Conservation (phyloP, 2,797 vertebrate genomes). For the Allobates femoralis region DNA sequence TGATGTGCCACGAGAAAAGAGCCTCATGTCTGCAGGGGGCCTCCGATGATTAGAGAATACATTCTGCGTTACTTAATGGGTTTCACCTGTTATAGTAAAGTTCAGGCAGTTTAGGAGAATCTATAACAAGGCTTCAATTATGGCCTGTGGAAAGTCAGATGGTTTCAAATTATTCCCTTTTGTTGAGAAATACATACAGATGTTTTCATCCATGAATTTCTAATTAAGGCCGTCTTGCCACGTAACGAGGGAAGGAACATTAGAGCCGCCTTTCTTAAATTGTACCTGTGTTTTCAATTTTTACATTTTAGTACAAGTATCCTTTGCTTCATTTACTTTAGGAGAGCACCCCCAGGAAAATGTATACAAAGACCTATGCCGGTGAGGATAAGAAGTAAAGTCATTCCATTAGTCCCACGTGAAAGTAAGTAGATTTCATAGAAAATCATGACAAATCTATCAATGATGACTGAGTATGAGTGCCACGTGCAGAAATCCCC, state of each 20-base stretch:
- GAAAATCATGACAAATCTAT: too few relatives aligned
- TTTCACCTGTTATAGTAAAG: neutral
- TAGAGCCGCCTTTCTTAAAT: neutral
- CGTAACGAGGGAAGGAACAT: neutral
- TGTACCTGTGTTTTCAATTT: neutral
- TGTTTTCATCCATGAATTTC: neutral
- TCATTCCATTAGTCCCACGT: slow-evolving; percentile 75
- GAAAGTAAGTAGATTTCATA: slow-evolving; percentile 76
- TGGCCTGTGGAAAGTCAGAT: neutral
- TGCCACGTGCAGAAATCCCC: too few relatives aligned
- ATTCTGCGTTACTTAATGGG: neutral
- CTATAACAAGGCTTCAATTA: neutral
- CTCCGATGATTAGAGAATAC: neutral
- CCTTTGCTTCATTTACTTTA: slow-evolving; percentile 60
- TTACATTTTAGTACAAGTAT: neutral
- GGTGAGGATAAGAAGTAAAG: slow-evolving; percentile 82
- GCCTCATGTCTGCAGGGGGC: neutral
- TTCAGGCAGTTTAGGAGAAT: neutral
- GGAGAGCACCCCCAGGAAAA: slow-evolving; percentile 84
- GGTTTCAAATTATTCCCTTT: neutral
- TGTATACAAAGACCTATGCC: slow-evolving; percentile 80
- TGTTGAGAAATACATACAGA: neutral
- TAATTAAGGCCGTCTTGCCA: neutral
- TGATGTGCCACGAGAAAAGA: neutral
- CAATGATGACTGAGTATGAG: too few relatives aligned